Evolutionary conservation across 2,888 invertebrate genomes (phyloP), one percentile per base, ranked within the genome.

Genomic region (Strigamia maritima): DNA sequence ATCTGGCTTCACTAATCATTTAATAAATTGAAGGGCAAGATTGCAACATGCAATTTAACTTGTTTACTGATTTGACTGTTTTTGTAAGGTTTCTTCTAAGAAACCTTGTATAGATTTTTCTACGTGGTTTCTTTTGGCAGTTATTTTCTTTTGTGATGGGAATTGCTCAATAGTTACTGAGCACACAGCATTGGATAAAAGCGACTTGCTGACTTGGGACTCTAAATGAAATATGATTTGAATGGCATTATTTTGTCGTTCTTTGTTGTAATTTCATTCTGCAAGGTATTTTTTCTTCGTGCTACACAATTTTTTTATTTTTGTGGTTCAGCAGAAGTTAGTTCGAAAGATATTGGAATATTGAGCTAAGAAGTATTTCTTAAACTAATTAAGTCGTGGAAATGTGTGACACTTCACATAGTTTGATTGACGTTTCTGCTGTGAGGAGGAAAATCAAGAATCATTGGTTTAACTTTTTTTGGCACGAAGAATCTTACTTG

Each of bases 381-480:
- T 70, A 70, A 70, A 26, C 70, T 70, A 70, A 70, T 70, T 70
- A 70, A 70, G 70, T 70, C 28, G 70, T 70, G 70, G 6, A 70
- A 70, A 70, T 26, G 70, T 70, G 70, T 70, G 70, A 70, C 70
- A 70, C 70, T 70, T 70, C 70, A 70, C 70, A 70, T 26, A 26
- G 19, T 28, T 70, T 70, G 70, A 70, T 70, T 70, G 70, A 70
- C 70, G 28, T 70, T 70, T 70, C 70, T 70, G 70, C 70, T 70
- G 70, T 28, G 70, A 70, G 70, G 70, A 28, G 70, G 70, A 70
- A 70, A 70, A 70, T 70, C 70, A 26, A 28, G 19, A 49, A 28
- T 70, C 70, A 70, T 70, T 70, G 70, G 70, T 70, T 70, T 70
- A 26, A 70, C 70, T 65, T 22, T 70, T 70, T 70, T 70, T 70